A percentile compares a stretch with the other conserved stretches of the same genome.
Evolutionary conservation across 2,888 invertebrate species (phyloP).

Genomic region (Acrobasis suavella): DNA sequence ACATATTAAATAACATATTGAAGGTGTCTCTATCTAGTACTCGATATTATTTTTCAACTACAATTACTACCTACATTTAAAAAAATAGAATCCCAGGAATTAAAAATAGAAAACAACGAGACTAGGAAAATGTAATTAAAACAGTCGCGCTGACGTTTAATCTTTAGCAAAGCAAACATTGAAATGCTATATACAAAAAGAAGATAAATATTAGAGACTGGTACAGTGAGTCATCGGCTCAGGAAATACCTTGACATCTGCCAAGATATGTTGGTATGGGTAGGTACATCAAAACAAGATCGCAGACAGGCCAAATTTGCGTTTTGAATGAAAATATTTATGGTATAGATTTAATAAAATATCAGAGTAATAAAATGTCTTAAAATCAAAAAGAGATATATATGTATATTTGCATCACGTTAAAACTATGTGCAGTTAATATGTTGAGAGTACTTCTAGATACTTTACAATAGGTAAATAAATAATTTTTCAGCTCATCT

Average conservation of each 20-base stretch:
- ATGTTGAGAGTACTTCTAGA: too few species aligned
- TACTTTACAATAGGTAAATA: too few species aligned
- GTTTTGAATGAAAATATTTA: constrained; percentile 20
- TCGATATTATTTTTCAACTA: not conserved
- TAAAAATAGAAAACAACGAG: not conserved
- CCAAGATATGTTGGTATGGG: constrained; percentile 43
- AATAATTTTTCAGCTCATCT: too few species aligned
- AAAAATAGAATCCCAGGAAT: not conserved
- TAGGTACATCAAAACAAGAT: not conserved
- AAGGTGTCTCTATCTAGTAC: too few species aligned
- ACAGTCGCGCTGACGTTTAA: not conserved
- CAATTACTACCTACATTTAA: not conserved
- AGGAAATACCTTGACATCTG: constrained; percentile 62
- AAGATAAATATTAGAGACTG: constrained; percentile 28
- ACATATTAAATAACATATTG: too few species aligned
- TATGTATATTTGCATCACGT: too few species aligned
- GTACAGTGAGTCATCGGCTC: constrained; percentile 52
- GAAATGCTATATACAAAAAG: constrained; percentile 25
- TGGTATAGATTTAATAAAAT: not conserved
- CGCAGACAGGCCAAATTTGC: constrained; percentile 1
- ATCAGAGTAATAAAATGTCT: not conserved
- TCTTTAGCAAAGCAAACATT: not conserved
- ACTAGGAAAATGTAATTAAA: not conserved
- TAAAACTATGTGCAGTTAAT: too few species aligned
- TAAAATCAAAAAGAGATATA: not conserved